Evolutionary conservation across 2,113 vertebrate species (phyloP).

Genomic region (Phoxinus phoxinus): DNA sequence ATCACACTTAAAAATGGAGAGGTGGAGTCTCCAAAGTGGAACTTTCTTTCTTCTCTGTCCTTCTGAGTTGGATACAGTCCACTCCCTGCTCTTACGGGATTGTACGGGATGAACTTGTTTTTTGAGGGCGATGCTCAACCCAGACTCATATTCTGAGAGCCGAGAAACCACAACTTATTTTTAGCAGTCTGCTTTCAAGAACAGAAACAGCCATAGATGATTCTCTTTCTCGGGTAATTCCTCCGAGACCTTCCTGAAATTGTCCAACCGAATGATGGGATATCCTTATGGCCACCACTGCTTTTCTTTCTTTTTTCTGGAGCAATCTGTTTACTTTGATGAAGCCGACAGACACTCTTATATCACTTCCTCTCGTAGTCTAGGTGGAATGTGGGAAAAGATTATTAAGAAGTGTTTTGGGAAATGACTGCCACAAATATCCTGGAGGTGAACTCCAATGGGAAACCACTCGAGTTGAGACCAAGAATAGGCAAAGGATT

Average conservation of each 20-base stretch:
- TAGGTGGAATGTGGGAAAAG: slow-evolving; percentile 13
- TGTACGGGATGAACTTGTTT: not conserved
- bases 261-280: slow-evolving; percentile 63
- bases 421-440: slow-evolving; percentile 37
- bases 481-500: slow-evolving; percentile 20
- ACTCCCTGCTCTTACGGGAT: not conserved
- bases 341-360: slow-evolving; percentile 22
- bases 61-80: not conserved
- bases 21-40: not conserved
- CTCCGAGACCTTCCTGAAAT: not conserved
- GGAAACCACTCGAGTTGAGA: not conserved
- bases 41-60: not conserved
- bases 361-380: slow-evolving; percentile 56
- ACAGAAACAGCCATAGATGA: slow-evolving; percentile 1
- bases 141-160: not conserved
- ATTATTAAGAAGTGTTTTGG: slow-evolving; percentile 44
- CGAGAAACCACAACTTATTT: not conserved
- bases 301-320: slow-evolving; percentile 34
- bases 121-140: not conserved
- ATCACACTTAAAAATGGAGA: slow-evolving; percentile 13
- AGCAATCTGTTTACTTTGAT: slow-evolving; percentile 47
- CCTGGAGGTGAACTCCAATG: not conserved
- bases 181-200: slow-evolving; percentile 2
- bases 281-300: slow-evolving; percentile 58
- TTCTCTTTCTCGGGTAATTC: slow-evolving; percentile 31